Percentiles rank a stretch among this genome's conserved stretches.
These are phyloP conservation scores for Mesochorus sp. DNA, from an alignment of 2,888 invertebrate genomes.

Conservation along the genomic window DNA sequence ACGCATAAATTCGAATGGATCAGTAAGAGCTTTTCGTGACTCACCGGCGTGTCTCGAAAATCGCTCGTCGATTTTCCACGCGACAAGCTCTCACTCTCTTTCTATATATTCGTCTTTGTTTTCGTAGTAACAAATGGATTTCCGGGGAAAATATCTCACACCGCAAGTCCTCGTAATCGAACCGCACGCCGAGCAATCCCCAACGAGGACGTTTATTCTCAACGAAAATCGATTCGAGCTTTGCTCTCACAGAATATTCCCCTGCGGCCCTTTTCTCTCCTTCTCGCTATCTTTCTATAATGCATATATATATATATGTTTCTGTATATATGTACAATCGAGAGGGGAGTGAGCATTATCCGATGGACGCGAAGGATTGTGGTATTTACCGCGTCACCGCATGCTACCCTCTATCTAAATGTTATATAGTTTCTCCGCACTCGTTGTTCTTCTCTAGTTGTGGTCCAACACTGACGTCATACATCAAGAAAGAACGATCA, in stretches of 20 bases:
- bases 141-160: slow-evolving; percentile 7
- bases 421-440: not conserved
- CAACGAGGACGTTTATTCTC: slow-evolving; percentile 35
- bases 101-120: not conserved
- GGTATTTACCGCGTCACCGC: slow-evolving; percentile 38
- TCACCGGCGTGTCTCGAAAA: slow-evolving; percentile 43
- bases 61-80: slow-evolving; percentile 38
- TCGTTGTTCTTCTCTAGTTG: not conserved
- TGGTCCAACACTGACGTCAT: not conserved
- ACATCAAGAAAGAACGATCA: no score
- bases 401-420: not conserved
- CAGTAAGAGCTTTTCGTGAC: slow-evolving; percentile 51
- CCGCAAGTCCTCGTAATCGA: not conserved
- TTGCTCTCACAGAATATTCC: slow-evolving; percentile 13
- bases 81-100: not conserved
- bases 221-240: slow-evolving; percentile 46
- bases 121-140: slow-evolving; percentile 27
- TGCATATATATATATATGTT: no score
- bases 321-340: no score
- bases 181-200: slow-evolving; percentile 12
- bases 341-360: slow-evolving; percentile 36
- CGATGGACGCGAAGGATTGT: slow-evolving; percentile 31
- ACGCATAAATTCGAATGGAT: slow-evolving; percentile 14
- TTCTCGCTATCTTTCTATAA: no score
- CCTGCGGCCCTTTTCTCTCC: not conserved